Evolutionary conservation across 2,888 invertebrate species (phyloP).

Genomic region (Sphecodes monilicornis): DNA sequence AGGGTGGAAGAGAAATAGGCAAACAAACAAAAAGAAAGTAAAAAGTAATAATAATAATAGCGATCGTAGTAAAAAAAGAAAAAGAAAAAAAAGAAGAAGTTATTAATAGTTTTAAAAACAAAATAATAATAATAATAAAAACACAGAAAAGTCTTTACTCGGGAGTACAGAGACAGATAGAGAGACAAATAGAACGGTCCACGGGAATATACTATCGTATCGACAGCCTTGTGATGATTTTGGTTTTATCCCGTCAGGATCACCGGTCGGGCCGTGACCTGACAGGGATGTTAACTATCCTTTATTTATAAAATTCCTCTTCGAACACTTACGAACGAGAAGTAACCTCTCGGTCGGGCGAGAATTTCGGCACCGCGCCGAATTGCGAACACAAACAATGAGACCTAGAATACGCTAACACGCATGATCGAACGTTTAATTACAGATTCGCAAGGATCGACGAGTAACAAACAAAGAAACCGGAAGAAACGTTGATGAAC

Average conservation of each 20-base stretch:
- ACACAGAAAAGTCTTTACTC: slow-evolving; percentile 51
- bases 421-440: slow-evolving; percentile 31
- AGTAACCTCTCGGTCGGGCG: slow-evolving; percentile 16
- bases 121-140: slow-evolving; percentile 17
- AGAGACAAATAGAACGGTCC: slow-evolving; percentile 58
- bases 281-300: slow-evolving; percentile 52
- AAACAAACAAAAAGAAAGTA: slow-evolving; percentile 33
- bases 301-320: slow-evolving; percentile 46
- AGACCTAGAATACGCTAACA: slow-evolving; percentile 39
- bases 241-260: slow-evolving; percentile 51
- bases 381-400: slow-evolving; percentile 30
- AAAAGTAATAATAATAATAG: slow-evolving; percentile 23
- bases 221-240: slow-evolving; percentile 62
- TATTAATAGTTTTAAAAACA: slow-evolving; percentile 26
- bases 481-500: not conserved
- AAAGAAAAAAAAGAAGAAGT: slow-evolving; percentile 2
- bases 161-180: slow-evolving; percentile 56
- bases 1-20: slow-evolving; percentile 53
- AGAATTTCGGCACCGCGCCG: not conserved
- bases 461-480: slow-evolving; percentile 20
- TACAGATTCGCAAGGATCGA: slow-evolving; percentile 38
- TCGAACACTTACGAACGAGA: slow-evolving; percentile 20
- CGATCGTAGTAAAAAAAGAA: slow-evolving; percentile 25
- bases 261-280: not conserved
- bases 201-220: slow-evolving; percentile 59